Base-by-base conservation (phyloP, 2,113 vertebrate species). In the Myiozetetes cayanensis region DNA sequence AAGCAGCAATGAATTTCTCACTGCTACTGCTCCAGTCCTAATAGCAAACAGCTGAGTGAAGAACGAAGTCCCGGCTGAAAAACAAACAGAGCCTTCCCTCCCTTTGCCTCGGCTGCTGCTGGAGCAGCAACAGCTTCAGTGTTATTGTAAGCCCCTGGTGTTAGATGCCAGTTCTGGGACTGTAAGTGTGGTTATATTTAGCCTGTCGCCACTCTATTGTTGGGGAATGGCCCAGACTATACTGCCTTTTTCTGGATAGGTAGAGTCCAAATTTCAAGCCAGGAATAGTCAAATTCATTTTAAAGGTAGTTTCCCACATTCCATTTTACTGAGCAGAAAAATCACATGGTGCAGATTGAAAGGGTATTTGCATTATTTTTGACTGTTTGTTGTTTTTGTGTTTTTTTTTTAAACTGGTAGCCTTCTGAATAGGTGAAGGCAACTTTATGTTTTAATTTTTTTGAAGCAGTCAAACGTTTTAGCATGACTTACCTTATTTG, bases 1-100 rank as follows among this genome's bases (percentile, higher is more conserved):
- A 93, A 96, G 96, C 96, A 58, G 71, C 65, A 74, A 92, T 86
- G 74, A 55, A 68, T 91, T 96, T 94, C 95, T 97, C 55, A 59
- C 95, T 95, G 97, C 97, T 98, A 97, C 97, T 94, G 96, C 96
- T 94, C 91, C 95, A 96, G 71, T 90, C 28, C 71, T 97, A 96
- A 97, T 95, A 82, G 85, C 97, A 97, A 97, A 96, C 97, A 97
- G 95, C 97, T 97, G 97, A 94, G 93, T 2, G 84, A 91, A 84
- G 96, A 90, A 86, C 76, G 79, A 94, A 27, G 91, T 78, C 89
- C 91, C 81, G 2, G 33, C 90, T 90, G 72, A 94, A 88, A 97
- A 95, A 93, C 80, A 96, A 94, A 93, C 77, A 85, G 52, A 89
- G 37, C 75, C 76, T 87, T 84, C 43, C 66, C 50, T 62, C 14